Evolutionary conservation across 2,113 vertebrate species (phyloP), one percentile per base, ranked within the genome.

Genomic region (Tricholaema leucomelas): DNA sequence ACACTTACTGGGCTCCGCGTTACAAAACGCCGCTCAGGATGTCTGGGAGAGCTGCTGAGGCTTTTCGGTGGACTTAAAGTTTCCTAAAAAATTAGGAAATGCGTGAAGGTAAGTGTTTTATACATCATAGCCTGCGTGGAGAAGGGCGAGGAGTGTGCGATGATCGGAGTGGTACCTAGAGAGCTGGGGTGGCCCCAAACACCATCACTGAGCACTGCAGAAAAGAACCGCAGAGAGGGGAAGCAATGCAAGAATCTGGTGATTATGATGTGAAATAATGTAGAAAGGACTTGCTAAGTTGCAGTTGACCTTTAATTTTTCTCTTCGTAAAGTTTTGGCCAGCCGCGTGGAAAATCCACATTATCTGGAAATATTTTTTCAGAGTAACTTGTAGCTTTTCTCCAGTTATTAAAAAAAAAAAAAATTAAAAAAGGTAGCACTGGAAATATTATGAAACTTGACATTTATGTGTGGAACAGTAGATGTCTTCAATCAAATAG

Each of bases 31-130:
- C 17, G 3, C 66, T 72, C 54, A 54, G 59, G 61, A 72, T 85
- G 67, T 38, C 54, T 40, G 42, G 40, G 78, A 81, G 11, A 91
- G 58, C 60, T 23, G 66, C 66, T 64, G 82, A 48, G 94, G 82
- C 50, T 91, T 82, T 48, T 87, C 79, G 16, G 35, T 52, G 91
- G 48, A 79, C 75, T 72, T 85, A 76, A 60, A 83, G 30, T 56
- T 90, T 61, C 55, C 38, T 27, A 69, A 74, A 80, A 80, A 74
- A 15, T 31, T 96, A 87, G 85, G 94, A 92, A 86, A 89, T 65
- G 67, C 66, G 66, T 56, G 65, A 92, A 97, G 97, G 98, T 98
- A 97, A 98, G 97, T 95, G 94, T 92, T 94, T 91, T 88, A 12
- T 63, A 6, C 38, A 36, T 93, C 54, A 50, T 82, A 64, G 59